Evolutionary conservation across 2,888 invertebrate genomes (phyloP), one percentile per base, ranked within the genome.

Genomic region (Autographa gamma): DNA sequence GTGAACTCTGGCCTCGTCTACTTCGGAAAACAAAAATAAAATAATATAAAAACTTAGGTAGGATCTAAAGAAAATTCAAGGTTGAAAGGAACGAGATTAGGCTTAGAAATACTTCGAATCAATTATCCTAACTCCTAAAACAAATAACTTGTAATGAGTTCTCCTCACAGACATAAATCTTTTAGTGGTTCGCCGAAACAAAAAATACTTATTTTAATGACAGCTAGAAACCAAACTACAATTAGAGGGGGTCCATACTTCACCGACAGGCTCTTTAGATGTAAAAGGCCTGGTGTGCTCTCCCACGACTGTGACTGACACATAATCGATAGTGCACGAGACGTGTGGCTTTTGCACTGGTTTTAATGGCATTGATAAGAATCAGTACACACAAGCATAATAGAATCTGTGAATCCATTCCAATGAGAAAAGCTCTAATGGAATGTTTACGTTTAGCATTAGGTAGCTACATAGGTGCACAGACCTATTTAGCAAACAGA

Each of bases 261-360:
- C 31, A 63, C 67, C 75, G 73, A 75, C 77, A 72, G 69, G 64
- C 75, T 76, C 81, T 82, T 74, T 74, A 74, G 74, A 81, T 77
- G 80, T 73, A 71, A 77, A 85, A 79, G 74, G 66, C 67, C 75
- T 80, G 79, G 78, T 82, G 81, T 79, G 85, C 84, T 80, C 81
- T 85, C 81, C 83, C 78, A 78, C 69, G 77, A 69, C 81, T 88
- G 88, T 77, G 64, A 68, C 73, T 84, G 88, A 86, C 88, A 82
- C 67, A 79, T 85, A 88, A 88, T 88, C 88, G 77, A 88, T 88
- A 88, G 72, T 82, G 82, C 82, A 82, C 74, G 68, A 71, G 71
- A 77, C 66, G 71, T 71, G 79, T 71, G 71, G 79, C 71, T 79
- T 73, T 72, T 74, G 73, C 70, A 72, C 65, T 79, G 78, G 73